Conservation (phyloP, 2,888 invertebrate genomes). For the Pasiphila rectangulata region DNA sequence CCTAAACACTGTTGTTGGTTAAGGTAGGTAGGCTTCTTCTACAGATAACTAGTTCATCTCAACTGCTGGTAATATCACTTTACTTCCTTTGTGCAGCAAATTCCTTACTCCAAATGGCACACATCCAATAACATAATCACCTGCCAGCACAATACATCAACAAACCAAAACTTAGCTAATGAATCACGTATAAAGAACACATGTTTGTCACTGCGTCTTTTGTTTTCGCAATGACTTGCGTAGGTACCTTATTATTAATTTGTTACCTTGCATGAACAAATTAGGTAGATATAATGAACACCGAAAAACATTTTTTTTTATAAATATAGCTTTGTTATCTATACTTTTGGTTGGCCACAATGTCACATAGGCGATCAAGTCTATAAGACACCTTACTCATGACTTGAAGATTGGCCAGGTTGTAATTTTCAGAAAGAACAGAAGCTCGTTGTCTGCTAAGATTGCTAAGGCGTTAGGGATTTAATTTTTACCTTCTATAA, state of each 20-base stretch:
- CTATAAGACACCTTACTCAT: no score
- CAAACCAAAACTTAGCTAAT: slow-evolving; percentile 74
- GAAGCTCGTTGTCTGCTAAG: no score
- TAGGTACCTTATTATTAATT: slow-evolving; percentile 19
- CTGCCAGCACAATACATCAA: slow-evolving; percentile 67
- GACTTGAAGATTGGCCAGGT: no score
- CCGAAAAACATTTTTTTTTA: background rate
- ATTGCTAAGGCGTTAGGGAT: no score
- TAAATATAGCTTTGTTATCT: background rate
- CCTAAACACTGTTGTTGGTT: background rate
- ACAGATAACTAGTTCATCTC: no score
- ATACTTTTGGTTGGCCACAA: no score
- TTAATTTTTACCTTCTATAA: no score
- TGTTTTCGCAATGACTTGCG: slow-evolving; percentile 54
- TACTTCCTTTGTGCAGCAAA: background rate
- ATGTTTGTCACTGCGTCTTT: slow-evolving; percentile 67
- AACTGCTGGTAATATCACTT: no score
- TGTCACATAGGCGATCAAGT: no score
- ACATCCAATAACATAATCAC: slow-evolving; percentile 57
- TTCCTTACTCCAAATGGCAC: slow-evolving; percentile 49
- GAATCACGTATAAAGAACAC: slow-evolving; percentile 78
- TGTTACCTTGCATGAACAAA: slow-evolving; percentile 6
- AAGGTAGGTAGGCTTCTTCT: background rate
- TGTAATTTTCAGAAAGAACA: no score
- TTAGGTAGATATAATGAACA: background rate